Percentiles rank a stretch among this genome's conserved stretches.
Conservation (phyloP, 2,113 vertebrate species). For the Catharus bicknelli region DNA sequence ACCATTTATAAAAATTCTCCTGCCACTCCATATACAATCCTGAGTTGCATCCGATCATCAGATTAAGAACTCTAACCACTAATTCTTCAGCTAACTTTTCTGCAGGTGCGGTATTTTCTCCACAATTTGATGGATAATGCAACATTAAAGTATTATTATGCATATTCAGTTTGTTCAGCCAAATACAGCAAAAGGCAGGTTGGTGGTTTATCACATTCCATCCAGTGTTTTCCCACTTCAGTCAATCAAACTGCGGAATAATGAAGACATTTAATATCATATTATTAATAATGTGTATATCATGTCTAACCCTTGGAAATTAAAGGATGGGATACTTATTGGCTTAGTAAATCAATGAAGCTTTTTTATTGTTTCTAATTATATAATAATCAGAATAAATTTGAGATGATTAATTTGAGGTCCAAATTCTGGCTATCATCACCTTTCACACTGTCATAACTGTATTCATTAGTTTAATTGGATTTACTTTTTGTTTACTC, state of each 20-base stretch:
- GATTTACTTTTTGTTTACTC: constrained; percentile 14
- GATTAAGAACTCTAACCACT: neutral
- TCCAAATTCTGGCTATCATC: neutral
- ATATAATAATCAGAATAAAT: neutral
- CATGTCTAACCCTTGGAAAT: neutral
- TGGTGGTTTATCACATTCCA: neutral
- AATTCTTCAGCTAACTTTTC: neutral
- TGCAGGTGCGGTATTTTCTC: neutral
- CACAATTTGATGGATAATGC: neutral
- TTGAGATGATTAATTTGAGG: neutral
- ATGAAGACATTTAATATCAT: neutral
- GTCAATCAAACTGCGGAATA: constrained; percentile 18
- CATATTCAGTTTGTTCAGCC: neutral
- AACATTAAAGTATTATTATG: neutral
- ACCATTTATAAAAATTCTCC: neutral
- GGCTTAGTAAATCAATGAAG: constrained; percentile 8
- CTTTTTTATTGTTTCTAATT: constrained; percentile 4
- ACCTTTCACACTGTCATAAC: neutral
- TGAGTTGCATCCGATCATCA: neutral
- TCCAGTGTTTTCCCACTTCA: neutral
- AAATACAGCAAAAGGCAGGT: neutral
- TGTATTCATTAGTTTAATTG: neutral
- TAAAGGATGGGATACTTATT: neutral
- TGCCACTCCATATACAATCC: neutral
- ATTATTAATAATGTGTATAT: constrained; percentile 39